phyloP scores from a whole-genome alignment of 2,888 invertebrate species.

The Tolmerus cingulatus region DNA sequence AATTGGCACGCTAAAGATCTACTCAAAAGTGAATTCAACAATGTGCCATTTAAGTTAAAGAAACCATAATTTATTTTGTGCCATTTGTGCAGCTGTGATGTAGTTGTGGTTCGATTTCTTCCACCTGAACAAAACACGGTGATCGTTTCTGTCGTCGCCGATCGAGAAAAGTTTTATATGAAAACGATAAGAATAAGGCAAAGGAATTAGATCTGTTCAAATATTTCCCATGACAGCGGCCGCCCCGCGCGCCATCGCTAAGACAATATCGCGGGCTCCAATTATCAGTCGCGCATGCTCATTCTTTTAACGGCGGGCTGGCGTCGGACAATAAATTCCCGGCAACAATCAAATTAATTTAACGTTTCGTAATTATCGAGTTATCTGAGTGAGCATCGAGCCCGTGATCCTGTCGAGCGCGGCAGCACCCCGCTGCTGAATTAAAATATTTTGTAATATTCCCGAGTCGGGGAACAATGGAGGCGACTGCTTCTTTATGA shows the following conservation, averaged over 20 bases:
- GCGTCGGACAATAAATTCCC: constrained; percentile 28
- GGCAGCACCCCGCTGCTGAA: constrained; percentile 17
- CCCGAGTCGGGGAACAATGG: constrained; percentile 12
- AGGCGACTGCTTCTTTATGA: constrained; percentile 32
- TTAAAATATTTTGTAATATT: constrained; percentile 36
- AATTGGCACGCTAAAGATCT: neutral
- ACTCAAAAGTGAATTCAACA: neutral
- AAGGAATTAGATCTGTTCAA: neutral
- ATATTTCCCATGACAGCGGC: neutral
- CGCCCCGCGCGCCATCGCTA: neutral
- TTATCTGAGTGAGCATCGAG: constrained; percentile 32
- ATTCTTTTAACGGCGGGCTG: neutral
- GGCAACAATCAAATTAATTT: constrained; percentile 1
- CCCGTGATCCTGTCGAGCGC: neutral
- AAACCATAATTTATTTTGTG: neutral
- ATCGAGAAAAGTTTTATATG: neutral
- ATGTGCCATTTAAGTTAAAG: neutral
- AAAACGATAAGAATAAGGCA: neutral
- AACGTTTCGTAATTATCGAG: constrained; percentile 19
- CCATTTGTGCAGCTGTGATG: neutral
- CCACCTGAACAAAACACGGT: neutral
- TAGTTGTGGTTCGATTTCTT: neutral
- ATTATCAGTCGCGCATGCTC: neutral
- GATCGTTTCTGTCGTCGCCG: neutral
- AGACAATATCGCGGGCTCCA: neutral